Conservation (phyloP, 2,888 invertebrate genomes). For the Spatulosminthurus flaviceps region DNA sequence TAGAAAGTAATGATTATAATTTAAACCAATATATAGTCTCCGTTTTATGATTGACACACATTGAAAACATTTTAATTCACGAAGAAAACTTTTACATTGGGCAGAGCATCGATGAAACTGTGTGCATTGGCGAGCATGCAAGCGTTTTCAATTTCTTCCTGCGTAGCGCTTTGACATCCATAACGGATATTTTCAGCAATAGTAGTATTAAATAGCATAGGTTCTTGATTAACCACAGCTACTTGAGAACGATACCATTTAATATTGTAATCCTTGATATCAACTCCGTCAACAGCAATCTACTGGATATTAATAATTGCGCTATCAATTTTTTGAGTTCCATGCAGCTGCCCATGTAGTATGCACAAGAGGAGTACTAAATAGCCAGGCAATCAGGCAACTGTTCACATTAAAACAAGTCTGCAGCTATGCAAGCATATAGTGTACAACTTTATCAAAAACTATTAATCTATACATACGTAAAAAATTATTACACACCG, state of each 20-base stretch:
- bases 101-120: slow-evolving; percentile 77
- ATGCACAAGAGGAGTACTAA: too few species aligned
- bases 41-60: too few species aligned
- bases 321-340: too few species aligned
- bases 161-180: slow-evolving; percentile 75
- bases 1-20: neutral
- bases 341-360: too few species aligned
- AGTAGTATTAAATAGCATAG: slow-evolving; percentile 82
- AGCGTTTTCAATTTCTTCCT: slow-evolving; percentile 75
- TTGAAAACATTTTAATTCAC: too few species aligned
- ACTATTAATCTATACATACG: too few species aligned
- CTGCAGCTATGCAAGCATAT: too few species aligned
- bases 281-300: slow-evolving; percentile 66
- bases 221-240: slow-evolving; percentile 73
- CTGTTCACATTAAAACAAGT: too few species aligned
- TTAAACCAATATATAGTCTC: neutral
- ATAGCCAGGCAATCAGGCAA: too few species aligned
- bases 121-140: slow-evolving; percentile 81
- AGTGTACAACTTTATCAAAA: too few species aligned
- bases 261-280: neutral
- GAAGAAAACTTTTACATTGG: too few species aligned
- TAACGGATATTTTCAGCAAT: slow-evolving; percentile 88
- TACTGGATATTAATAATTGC: slow-evolving; percentile 6
- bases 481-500: too few species aligned
- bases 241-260: slow-evolving; percentile 73